Evolutionary conservation across 2,797 vertebrate species (phyloP).

Genomic region (Takifugu rubripes): DNA sequence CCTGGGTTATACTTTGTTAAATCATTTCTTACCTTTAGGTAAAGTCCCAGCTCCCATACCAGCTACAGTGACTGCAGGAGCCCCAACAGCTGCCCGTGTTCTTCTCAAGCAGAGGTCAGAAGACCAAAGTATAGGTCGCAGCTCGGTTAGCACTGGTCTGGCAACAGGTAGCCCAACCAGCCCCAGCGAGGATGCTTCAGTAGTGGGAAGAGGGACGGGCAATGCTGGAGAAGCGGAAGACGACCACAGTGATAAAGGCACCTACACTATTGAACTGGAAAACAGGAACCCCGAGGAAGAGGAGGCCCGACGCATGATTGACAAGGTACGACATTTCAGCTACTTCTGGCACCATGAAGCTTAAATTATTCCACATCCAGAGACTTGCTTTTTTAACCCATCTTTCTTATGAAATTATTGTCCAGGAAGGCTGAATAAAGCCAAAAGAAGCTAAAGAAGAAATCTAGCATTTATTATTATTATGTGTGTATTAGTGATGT

Average conservation of each 20-base stretch:
- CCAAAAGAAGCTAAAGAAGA: not conserved
- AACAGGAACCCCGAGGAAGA: conserved; percentile 91
- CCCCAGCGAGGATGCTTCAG: conserved; percentile 79
- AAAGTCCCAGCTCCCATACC: conserved; percentile 66
- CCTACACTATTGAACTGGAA: conserved; percentile 95
- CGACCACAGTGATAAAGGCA: conserved; percentile 95
- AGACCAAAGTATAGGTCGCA: conserved; percentile 84
- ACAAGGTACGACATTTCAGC: conserved; percentile 82
- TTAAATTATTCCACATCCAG: conserved; percentile 8
- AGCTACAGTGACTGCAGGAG: conserved; percentile 68
- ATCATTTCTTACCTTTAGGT: conserved; percentile 31
- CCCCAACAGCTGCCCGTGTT: conserved; percentile 76
- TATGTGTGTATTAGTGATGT: too few relatives aligned
- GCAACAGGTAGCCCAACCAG: conserved; percentile 75
- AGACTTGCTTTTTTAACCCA: conserved; percentile 39
- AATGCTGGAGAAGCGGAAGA: conserved; percentile 78
- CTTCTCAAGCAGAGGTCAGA: conserved; percentile 92
- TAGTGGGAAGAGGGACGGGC: conserved; percentile 62
- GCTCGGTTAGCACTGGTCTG: conserved; percentile 85
- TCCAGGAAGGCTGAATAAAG: conserved; percentile 27
- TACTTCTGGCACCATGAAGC: not conserved
- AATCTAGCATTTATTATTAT: too few relatives aligned
- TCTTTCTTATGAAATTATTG: conserved; percentile 34
- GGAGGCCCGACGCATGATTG: conserved; percentile 95
- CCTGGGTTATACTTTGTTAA: not conserved